Evolutionary conservation across 2,888 invertebrate genomes (phyloP), one percentile per base, ranked within the genome.

Genomic region (Papilio demoleus): DNA sequence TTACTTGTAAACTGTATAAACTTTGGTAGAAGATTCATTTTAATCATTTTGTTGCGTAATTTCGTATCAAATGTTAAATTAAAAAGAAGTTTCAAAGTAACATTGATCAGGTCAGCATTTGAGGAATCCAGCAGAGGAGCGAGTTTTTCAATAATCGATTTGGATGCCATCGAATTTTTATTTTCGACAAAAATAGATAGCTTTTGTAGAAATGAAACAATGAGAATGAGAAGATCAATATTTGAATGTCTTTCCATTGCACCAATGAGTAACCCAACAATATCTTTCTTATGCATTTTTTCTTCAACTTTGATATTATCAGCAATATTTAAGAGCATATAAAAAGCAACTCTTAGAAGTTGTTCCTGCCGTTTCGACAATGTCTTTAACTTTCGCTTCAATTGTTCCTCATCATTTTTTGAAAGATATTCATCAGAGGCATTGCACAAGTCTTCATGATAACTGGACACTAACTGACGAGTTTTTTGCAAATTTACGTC

Each of bases 11-110:
- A 94, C 82, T 96, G 95, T 58, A 99, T 97, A 75, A 99, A 94
- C 90, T 98, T 98, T 14, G 98, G 97, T 71, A 99, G 89, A 70
- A 98, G 93, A 31, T 98, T 98, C 79, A 96, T 94, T 85, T 96
- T 96, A 73, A 99, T 95, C 96, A 99, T 98, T 91, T 96, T 96
- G 75, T 95, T 95, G 58, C 99, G 94, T 71, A 98, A 88, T 81
- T 96, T 96, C 24, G 95, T 94, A 86, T 99, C 99, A 90, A 99
- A 99, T 12, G 99, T 98, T 74, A 99, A 94, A 94, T 99, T 99
- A 83, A 98, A 97, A 22, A 99, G 92, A 66, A 99, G 93, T 80
- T 97, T 96, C 50, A 99, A 93, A 24, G 97, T 96, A 71, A 97
- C 96, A 88, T 97, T 96, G 34, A 97, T 94, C 73, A 97, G 90